Conservation (phyloP, 2,888 invertebrate species). For the Drosophila melanocephala region DNA sequence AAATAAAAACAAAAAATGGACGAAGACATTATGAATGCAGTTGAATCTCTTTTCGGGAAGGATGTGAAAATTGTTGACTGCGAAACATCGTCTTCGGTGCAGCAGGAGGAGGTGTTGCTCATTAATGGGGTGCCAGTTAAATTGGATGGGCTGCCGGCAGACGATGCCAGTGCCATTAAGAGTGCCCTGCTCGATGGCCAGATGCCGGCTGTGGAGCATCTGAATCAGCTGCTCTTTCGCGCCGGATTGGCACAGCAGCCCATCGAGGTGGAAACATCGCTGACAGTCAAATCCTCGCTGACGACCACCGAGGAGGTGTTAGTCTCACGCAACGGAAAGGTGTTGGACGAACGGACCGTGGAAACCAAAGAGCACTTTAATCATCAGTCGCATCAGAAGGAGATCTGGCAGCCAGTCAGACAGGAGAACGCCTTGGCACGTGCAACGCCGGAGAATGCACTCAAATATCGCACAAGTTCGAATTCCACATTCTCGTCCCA, state of each 20-base stretch:
- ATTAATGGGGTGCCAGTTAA: conserved; percentile 90
- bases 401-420: conserved; percentile 88
- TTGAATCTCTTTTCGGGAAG: conserved; percentile 90
- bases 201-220: conserved; percentile 90
- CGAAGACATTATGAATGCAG: conserved; percentile 91
- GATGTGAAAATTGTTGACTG: conserved; percentile 90
- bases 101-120: conserved; percentile 90
- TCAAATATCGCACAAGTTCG: conserved; percentile 64
- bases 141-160: conserved; percentile 89
- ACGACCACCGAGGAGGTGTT: conserved; percentile 90
- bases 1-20: conserved; percentile 86
- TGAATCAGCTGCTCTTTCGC: conserved; percentile 89
- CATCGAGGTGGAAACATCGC: conserved; percentile 89
- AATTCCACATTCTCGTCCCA: conserved; percentile 69
- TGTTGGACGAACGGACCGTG: conserved; percentile 90
- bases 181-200: conserved; percentile 89
- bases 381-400: conserved; percentile 89
- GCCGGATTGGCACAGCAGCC: conserved; percentile 89
- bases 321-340: conserved; percentile 88
- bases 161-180: conserved; percentile 89
- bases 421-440: conserved; percentile 43
- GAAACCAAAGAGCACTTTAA: conserved; percentile 91
- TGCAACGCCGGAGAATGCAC: conserved; percentile 68
- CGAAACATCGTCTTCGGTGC: conserved; percentile 90
- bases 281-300: conserved; percentile 90